Base-by-base conservation (phyloP, 37 sponge, comb jelly and placozoan genomes). In the Spongilla lacustris region DNA sequence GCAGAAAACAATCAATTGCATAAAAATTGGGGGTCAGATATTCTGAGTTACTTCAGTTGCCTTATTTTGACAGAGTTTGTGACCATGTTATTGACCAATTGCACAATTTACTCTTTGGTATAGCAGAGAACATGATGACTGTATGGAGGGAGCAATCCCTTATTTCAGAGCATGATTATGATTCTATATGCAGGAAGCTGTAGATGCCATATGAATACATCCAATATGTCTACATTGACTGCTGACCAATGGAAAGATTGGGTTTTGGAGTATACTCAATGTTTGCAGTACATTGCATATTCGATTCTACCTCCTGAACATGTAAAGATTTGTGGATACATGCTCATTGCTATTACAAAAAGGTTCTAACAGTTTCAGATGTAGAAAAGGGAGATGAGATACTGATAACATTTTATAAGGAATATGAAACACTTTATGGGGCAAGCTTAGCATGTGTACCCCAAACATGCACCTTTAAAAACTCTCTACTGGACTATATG, bases 181-280 rank as follows among this genome's bases (percentile, higher is more conserved):
- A 78, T 1, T n/a, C n/a, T 48, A 77, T 8, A 83, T 91, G 30
- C 91, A 86, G 67, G 27, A 77, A 14, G 23, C 27, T 24, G 71
- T 89, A 19, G 69, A 89, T 31, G n/a, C 35, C 24, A 36, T 84
- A 38, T 6, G 24, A 31, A 19, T 73, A 26, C 90, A 1, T 30
- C 67, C 36, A 29, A 23, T 27, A 76, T 84, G 29, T 67, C 80
- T 81, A 80, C 83, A n/a, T 92, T 92, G 32, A 92, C 88, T 23
- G 92, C 92, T 41, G 87, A 87, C 12, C 92, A 92, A 35, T 91
- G 92, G 92, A 82, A 67, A 29, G 77, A 77, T 25, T 91, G 92
- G 87, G 79, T 66, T n/a, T n/a, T 81, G 11, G 69, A 76, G 23
- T 84, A 49, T 69, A n/a, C n/a, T 84, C 81, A 38, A 27, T 79